phyloP scores from a whole-genome alignment of 2,888 invertebrate species.

The Heliconius charithonia region DNA sequence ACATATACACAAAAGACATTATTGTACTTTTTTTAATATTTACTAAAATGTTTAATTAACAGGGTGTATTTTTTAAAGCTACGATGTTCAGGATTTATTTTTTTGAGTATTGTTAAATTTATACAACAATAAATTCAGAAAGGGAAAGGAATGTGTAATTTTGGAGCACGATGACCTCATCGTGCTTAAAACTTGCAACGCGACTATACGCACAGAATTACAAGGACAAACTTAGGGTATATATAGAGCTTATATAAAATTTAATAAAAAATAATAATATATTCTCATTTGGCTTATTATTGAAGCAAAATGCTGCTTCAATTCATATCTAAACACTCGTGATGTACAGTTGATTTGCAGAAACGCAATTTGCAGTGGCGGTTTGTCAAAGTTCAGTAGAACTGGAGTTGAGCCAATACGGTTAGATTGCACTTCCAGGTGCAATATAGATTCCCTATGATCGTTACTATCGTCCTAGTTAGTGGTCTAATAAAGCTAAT shows the following conservation, averaged over 20 bases:
- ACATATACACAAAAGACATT: too few species aligned
- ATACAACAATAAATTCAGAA: constrained; percentile 62
- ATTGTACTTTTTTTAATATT: too few species aligned
- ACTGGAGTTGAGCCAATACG: constrained; percentile 78
- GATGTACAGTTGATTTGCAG: constrained; percentile 36
- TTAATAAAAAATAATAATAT: neutral
- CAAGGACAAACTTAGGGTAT: constrained; percentile 38
- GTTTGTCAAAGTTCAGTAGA: constrained; percentile 82
- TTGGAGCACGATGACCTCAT: constrained; percentile 64
- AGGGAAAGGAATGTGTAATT: constrained; percentile 62
- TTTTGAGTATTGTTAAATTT: neutral
- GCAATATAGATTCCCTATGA: constrained; percentile 51
- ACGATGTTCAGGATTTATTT: neutral
- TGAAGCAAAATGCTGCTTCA: neutral
- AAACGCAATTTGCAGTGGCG: constrained; percentile 64
- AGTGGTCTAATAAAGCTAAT: constrained; percentile 16
- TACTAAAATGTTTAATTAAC: neutral
- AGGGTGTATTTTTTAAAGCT: neutral
- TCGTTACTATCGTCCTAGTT: constrained; percentile 13
- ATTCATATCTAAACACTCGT: constrained; percentile 16
- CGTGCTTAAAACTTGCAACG: constrained; percentile 51
- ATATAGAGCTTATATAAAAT: constrained; percentile 1
- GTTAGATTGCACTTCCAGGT: constrained; percentile 76
- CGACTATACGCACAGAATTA: constrained; percentile 40
- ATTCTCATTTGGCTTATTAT: neutral